A percentile compares a stretch with the other conserved stretches of the same genome.
phyloP scores from a whole-genome alignment of 2,797 vertebrate species.

The Synaphobranchus kaupii region DNA sequence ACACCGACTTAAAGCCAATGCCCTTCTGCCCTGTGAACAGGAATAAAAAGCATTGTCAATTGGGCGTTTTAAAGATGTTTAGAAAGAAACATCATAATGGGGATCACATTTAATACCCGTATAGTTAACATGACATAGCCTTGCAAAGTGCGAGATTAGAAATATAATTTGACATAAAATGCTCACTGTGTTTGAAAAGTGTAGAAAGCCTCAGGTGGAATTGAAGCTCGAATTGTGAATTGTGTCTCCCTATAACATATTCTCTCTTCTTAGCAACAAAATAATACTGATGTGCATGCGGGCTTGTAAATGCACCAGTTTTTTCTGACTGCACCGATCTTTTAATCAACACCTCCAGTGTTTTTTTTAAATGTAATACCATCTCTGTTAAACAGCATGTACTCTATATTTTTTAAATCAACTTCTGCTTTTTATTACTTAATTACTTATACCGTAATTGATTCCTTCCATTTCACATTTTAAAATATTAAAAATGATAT shows the following conservation, averaged over 20 bases:
- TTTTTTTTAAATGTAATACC: neutral
- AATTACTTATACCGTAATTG: neutral
- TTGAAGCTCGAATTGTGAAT: neutral
- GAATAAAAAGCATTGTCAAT: neutral
- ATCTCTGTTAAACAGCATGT: neutral
- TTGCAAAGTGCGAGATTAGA: neutral
- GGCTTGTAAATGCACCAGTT: too few species aligned
- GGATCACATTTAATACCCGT: neutral
- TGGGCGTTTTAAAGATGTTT: neutral
- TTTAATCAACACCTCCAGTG: neutral
- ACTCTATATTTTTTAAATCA: neutral
- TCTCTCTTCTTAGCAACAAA: neutral
- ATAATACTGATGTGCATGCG: too few species aligned
- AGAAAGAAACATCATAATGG: neutral
- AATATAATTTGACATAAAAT: too few species aligned
- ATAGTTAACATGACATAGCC: neutral
- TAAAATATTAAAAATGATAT: neutral
- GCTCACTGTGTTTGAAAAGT: too few species aligned
- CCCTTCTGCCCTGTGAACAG: conserved; percentile 74
- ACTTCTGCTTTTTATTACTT: neutral
- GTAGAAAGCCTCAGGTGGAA: neutral
- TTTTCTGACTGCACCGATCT: neutral
- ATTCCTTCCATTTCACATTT: neutral
- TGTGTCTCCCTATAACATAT: neutral
- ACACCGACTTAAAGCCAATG: conserved; percentile 81